Conservation (phyloP, 2,113 vertebrate species). For the Polyodon spathula region DNA sequence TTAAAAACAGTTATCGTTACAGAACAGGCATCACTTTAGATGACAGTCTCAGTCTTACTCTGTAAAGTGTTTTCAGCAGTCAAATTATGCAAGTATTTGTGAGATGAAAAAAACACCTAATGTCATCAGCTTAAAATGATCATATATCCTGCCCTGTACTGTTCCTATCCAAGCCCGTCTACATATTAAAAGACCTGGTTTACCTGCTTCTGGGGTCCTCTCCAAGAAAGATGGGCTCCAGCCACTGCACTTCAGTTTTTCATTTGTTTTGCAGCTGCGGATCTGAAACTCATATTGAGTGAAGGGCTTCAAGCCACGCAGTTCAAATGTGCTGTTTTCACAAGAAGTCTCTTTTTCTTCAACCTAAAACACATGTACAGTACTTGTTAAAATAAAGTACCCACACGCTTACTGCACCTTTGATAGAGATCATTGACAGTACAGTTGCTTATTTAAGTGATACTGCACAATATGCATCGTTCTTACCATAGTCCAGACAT, state of each 20-base stretch:
- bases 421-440: no score
- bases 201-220: slow-evolving; percentile 49
- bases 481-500: slow-evolving; percentile 41
- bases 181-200: not conserved
- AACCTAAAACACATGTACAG: slow-evolving; percentile 22
- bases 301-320: slow-evolving; percentile 36
- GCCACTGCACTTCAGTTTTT: slow-evolving; percentile 38
- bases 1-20: not conserved
- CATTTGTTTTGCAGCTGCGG: slow-evolving; percentile 30
- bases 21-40: no score
- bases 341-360: slow-evolving; percentile 17
- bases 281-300: slow-evolving; percentile 46
- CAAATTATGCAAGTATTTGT: no score
- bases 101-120: no score
- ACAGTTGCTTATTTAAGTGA: not conserved
- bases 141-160: no score
- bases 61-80: no score
- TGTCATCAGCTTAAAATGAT: no score
- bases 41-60: no score
- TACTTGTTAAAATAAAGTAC: not conserved
- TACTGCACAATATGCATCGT: not conserved
- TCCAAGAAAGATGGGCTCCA: slow-evolving; percentile 40
- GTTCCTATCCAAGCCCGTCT: not conserved
- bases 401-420: not conserved
- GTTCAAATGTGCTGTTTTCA: slow-evolving; percentile 14